Percentiles rank a stretch among this genome's conserved stretches.
These are phyloP conservation scores for Montipora sp. DNA, from an alignment of 64 coral and sea anemone species.

Conservation along the genomic window DNA sequence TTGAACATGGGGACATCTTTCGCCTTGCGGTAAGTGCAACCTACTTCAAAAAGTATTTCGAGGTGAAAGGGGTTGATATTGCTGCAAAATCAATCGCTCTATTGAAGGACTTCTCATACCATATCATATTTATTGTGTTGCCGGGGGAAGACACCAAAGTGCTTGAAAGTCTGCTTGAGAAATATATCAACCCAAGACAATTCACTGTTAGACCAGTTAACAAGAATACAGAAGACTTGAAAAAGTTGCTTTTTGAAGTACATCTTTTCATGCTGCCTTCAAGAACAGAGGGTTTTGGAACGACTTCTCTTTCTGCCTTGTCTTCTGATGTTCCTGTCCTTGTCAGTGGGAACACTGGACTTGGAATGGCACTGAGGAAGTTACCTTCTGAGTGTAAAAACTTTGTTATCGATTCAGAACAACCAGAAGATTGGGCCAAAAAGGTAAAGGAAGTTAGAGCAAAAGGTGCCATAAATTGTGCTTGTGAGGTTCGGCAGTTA, in stretches of 20 bases:
- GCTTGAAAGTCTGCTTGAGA: neutral
- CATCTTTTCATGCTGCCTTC: conserved; percentile 32
- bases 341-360: conserved; percentile 15
- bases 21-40: neutral
- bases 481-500: too few relatives aligned
- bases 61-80: conserved; percentile 41
- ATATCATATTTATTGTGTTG: neutral
- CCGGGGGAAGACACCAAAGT: neutral
- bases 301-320: conserved; percentile 15
- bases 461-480: too few relatives aligned
- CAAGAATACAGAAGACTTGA: neutral
- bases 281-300: conserved; percentile 43
- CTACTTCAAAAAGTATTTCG: neutral
- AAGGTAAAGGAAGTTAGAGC: too few relatives aligned
- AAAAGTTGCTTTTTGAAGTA: neutral
- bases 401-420: neutral
- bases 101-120: neutral
- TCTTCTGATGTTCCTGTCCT: conserved; percentile 34
- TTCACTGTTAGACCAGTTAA: neutral
- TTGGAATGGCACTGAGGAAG: conserved; percentile 52
- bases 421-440: too few relatives aligned
- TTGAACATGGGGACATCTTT: neutral
- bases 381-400: neutral
- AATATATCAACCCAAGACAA: neutral
- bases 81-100: conserved; percentile 3